Evolutionary conservation across 2,888 invertebrate species (phyloP).

Genomic region (Sclerodermus sp.): DNA sequence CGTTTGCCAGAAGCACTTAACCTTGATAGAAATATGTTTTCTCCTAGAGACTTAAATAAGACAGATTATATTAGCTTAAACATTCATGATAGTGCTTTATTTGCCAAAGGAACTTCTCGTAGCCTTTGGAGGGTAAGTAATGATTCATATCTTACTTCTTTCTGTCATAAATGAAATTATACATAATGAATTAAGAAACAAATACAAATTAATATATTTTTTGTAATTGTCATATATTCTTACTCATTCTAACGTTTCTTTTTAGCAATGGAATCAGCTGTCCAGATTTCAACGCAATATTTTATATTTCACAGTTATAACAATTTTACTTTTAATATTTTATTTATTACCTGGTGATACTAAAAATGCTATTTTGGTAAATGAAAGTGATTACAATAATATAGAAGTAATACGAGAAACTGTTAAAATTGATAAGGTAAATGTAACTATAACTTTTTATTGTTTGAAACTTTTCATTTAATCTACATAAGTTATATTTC

Average conservation of each 20-base stretch:
- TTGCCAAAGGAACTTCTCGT: constrained; percentile 42
- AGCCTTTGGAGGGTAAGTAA: constrained; percentile 57
- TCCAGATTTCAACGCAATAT: constrained; percentile 82
- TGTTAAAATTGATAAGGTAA: constrained; percentile 38
- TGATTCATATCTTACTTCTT: background rate
- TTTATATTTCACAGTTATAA: constrained; percentile 66
- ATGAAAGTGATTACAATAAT: constrained; percentile 43
- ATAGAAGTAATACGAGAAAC: constrained; percentile 36
- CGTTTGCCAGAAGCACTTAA: constrained; percentile 32
- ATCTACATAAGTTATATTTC: constrained; percentile 5
- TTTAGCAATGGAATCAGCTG: constrained; percentile 83
- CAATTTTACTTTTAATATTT: constrained; percentile 64
- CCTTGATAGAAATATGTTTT: constrained; percentile 43
- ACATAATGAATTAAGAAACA: background rate
- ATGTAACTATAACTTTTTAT: background rate
- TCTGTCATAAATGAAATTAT: constrained; percentile 3
- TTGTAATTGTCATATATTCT: background rate
- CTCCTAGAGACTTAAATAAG: constrained; percentile 39
- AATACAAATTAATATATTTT: background rate
- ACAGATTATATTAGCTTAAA: constrained; percentile 53
- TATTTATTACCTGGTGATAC: constrained; percentile 64
- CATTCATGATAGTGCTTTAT: constrained; percentile 46
- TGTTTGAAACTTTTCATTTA: background rate
- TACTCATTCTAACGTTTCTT: constrained; percentile 34
- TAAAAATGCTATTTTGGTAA: constrained; percentile 43